Evolutionary conservation across 2,888 invertebrate species (phyloP), one percentile per base, ranked within the genome.

Genomic region (Rhimphoctona megacephalus): DNA sequence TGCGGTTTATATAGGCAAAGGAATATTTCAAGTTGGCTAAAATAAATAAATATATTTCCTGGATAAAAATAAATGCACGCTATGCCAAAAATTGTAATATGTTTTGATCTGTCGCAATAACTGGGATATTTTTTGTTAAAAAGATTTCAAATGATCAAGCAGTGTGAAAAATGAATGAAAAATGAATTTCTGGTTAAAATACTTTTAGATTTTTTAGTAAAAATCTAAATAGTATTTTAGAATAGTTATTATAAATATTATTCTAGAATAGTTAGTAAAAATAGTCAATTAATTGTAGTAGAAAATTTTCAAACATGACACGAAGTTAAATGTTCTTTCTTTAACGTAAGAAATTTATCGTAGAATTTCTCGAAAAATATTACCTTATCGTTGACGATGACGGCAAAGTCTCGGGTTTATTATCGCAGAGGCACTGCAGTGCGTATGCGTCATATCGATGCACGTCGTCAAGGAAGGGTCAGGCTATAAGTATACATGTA

Each of bases 381-480:
- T 17, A 30, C 30, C 30, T 61, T 61, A 30, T 25, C 46, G 70
- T 49, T 25, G 2, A 17, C 30, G 22, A 33, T 39, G 73, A 54
- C 36, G 39, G 25, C 19, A 57, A 43, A 43, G 46, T 46, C 73
- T 69, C 43, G 76, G 69, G 82, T 70, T 54, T 70, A 33, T 61
- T 77, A 17, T 82, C 25, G 76, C 36, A 22, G 43, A 76, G 74
- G 74, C 81, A 61, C 57, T 64, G 64, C 64, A 25, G 73, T 81
- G 81, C 81, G 64, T 76, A 76, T 74, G 74, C 76, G 74, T 76
- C 83, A 78, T 83, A 72, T 83, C 70, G 83, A 54, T 66, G 83
- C 83, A 73, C 72, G 73, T 74, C 81, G 81, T 83, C 39, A 78
- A 83, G 72, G 52, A 83, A 83, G 83, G 83, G 64, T 77, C 64